Evolutionary conservation across 2,797 vertebrate species (phyloP).

Genomic region (Malacoraja senta): DNA sequence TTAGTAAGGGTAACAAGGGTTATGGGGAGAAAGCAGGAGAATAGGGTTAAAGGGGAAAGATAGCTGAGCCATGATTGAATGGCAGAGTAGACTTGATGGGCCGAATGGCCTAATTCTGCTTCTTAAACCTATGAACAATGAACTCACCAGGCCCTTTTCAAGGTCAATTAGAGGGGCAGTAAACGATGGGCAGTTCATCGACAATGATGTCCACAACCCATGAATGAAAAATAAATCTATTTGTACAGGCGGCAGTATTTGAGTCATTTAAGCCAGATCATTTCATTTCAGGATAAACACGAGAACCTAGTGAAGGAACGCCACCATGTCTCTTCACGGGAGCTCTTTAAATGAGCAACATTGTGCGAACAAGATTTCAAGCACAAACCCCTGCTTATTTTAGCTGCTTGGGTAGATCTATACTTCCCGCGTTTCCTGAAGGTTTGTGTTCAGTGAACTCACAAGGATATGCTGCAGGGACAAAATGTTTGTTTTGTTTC

Average conservation of each 20-base stretch:
- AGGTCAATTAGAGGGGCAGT: too few species aligned
- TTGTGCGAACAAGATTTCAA: background rate
- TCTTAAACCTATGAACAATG: too few species aligned
- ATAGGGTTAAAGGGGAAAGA: too few species aligned
- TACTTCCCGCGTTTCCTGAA: slow-evolving; percentile 6
- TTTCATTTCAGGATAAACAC: slow-evolving; percentile 23
- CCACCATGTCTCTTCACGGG: background rate
- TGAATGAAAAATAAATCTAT: too few species aligned
- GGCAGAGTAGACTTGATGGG: too few species aligned
- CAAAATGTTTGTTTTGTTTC: background rate
- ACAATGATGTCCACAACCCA: too few species aligned
- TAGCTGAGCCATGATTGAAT: too few species aligned
- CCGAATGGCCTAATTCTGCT: too few species aligned
- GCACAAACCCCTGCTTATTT: slow-evolving; percentile 16
- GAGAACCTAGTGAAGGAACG: background rate
- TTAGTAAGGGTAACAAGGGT: too few species aligned
- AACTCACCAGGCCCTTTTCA: too few species aligned
- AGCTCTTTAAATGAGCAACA: background rate
- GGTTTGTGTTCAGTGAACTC: background rate
- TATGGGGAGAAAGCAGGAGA: too few species aligned
- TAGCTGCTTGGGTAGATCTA: background rate
- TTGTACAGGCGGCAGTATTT: background rate
- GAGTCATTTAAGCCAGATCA: background rate
- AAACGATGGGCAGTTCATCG: too few species aligned
- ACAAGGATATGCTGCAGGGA: background rate